Percentiles rank a stretch among this genome's conserved stretches.
Evolutionary conservation across 2,113 vertebrate species (phyloP).

Genomic region (Oncorhynchus gorbuscha): DNA sequence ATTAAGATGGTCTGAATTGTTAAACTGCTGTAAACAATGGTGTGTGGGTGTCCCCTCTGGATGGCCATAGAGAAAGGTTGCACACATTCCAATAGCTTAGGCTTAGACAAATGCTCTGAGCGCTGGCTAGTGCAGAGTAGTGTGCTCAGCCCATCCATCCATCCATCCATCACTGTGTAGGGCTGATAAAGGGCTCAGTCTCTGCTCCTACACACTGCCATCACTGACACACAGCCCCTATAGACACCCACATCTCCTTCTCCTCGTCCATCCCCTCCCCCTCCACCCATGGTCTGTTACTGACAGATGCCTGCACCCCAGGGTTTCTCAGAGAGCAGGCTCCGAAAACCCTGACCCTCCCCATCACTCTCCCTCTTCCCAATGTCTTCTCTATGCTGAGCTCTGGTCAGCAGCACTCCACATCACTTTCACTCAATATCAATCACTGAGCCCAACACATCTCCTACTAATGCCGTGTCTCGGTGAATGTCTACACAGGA

Average conservation of each 20-base stretch:
- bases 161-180: constrained; percentile 62
- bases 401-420: no score
- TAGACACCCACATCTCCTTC: constrained; percentile 9
- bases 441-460: no score
- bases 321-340: no score
- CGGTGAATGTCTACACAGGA: not conserved
- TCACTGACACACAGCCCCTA: constrained; percentile 32
- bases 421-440: no score
- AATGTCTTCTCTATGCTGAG: not conserved
- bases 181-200: constrained; percentile 54
- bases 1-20: constrained; percentile 54
- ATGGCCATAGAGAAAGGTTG: constrained; percentile 54
- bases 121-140: constrained; percentile 56
- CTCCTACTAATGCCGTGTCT: no score
- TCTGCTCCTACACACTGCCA: constrained; percentile 37
- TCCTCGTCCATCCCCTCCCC: not conserved
- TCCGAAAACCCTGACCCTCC: not conserved
- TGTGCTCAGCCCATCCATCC: constrained; percentile 48
- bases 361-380: not conserved
- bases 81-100: constrained; percentile 66
- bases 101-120: constrained; percentile 60
- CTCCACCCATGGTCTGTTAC: constrained; percentile 10
- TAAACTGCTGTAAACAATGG: constrained; percentile 62
- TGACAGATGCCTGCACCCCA: not conserved
- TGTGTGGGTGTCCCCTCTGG: constrained; percentile 38